phyloP scores from a whole-genome alignment of 2,797 vertebrate genomes.

The Astyanax mexicanus region DNA sequence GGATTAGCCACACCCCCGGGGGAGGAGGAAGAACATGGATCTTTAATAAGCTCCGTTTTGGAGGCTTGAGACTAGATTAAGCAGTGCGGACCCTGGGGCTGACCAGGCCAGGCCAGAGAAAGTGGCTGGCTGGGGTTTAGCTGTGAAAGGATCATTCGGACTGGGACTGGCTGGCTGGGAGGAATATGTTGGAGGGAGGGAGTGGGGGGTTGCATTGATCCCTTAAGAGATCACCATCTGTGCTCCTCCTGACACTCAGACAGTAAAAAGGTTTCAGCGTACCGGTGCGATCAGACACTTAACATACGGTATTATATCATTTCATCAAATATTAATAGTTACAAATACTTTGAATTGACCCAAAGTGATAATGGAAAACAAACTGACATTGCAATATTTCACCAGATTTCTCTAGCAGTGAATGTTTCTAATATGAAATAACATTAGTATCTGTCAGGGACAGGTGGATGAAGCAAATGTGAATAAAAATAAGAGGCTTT shows the following conservation, averaged over 20 bases:
- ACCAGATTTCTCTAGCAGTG: too few relatives aligned
- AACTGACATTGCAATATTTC: too few relatives aligned
- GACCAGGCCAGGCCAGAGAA: conserved; percentile 1
- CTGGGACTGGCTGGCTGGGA: not conserved
- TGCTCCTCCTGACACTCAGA: not conserved
- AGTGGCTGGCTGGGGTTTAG: not conserved
- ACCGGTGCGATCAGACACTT: not conserved
- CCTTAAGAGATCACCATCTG: not conserved
- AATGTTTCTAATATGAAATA: too few relatives aligned
- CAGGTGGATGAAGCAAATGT: too few relatives aligned
- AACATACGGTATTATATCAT: too few relatives aligned
- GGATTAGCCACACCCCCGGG: conserved; percentile 35
- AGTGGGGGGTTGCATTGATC: conserved; percentile 3
- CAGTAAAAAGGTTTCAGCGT: not conserved
- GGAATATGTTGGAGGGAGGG: too few relatives aligned
- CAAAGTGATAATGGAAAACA: too few relatives aligned
- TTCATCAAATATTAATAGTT: too few relatives aligned
- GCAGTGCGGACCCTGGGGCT: conserved; percentile 7
- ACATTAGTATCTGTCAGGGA: too few relatives aligned
- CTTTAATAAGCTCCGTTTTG: conserved; percentile 35
- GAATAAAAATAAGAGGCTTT: too few relatives aligned
- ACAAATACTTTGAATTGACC: too few relatives aligned
- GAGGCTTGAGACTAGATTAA: conserved; percentile 34
- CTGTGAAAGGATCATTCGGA: conserved; percentile 6
- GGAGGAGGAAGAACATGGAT: not conserved